Percentiles rank a stretch among this genome's conserved stretches.
Conservation (phyloP, 2,113 vertebrate genomes). For the Haliaeetus leucogaster region DNA sequence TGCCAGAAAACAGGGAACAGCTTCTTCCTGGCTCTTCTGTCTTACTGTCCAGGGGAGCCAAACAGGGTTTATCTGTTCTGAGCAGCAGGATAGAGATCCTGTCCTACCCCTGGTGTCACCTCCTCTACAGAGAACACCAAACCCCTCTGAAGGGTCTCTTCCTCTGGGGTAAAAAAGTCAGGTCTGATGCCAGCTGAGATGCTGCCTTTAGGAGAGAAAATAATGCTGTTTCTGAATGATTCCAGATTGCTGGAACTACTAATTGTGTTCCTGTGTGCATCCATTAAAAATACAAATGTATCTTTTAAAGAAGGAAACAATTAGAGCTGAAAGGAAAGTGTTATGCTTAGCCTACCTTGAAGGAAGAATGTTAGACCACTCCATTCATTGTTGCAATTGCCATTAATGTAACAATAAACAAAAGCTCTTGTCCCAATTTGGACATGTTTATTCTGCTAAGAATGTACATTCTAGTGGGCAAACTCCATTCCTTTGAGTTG, state of each 20-base stretch:
- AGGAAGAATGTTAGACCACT: background rate
- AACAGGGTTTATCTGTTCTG: background rate
- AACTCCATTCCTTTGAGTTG: background rate
- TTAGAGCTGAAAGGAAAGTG: conserved; percentile 13
- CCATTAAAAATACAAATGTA: conserved; percentile 19
- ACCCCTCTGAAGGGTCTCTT: background rate
- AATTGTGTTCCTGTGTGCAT: background rate
- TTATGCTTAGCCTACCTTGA: background rate
- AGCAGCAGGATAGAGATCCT: background rate
- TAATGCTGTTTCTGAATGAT: background rate
- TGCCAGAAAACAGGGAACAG: background rate
- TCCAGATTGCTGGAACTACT: background rate
- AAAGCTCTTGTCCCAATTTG: background rate
- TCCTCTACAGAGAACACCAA: background rate
- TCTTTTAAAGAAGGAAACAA: conserved; percentile 24
- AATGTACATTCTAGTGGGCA: background rate
- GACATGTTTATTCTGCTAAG: background rate
- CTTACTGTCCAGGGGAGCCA: background rate
- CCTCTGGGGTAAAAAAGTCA: background rate
- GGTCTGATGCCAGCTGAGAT: background rate
- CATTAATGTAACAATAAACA: background rate
- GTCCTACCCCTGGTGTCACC: background rate
- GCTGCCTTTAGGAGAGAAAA: background rate
- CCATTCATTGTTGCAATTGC: background rate
- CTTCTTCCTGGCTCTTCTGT: background rate